Base-by-base conservation (phyloP, 2,797 vertebrate genomes). In the Poecilia velifera region DNA sequence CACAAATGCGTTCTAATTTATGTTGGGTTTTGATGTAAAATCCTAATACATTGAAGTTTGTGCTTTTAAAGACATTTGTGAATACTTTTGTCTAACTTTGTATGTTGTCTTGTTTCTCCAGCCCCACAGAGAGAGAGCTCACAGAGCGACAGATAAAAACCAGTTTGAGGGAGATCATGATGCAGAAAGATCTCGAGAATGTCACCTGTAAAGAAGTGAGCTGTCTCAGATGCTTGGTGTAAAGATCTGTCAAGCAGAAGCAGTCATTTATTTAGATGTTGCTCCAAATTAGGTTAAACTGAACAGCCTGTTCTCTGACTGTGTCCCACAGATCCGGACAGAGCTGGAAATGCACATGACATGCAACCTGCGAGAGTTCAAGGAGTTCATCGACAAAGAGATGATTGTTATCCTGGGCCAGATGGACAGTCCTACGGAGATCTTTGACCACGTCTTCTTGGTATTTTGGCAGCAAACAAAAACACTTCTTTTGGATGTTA, bases 261-360 rank as follows among this genome's bases (percentile, higher is more conserved):
- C 7, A 7, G 6, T 25, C 3, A 64, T 25, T 10, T 6, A 4
- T n/a, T 57, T 2, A 45, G 2, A 53, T 41, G 71, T 71, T 62
- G 34, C 10, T 74, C 62, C 16, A 28, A 43, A 45, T 6, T 46
- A 3, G 36, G 6, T 64, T 22, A 16, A 41, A 57, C 57, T 47
- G 10, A 73, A 16, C 12, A 16, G 25, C 46, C 28, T 74, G 22
- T 75, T 34, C 74, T 41, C 34, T 71, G 73, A 3, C 45, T 76
- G n/a, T 75, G 1, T 77, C 72, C 6, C 0, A 39, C 76, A 98
- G 98, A 99, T 99, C 83, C 97, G 98, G 76, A 99, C 97, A 0
- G 98, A 98, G 90, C 94, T 99, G 89, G 98, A 99, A 91, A 99
- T 98, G 97, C 97, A 98, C 92, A 99, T 99, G 98, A 97, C 97